Base-by-base conservation (phyloP, 2,888 invertebrate genomes). In the Rhamnusium bicolor region DNA sequence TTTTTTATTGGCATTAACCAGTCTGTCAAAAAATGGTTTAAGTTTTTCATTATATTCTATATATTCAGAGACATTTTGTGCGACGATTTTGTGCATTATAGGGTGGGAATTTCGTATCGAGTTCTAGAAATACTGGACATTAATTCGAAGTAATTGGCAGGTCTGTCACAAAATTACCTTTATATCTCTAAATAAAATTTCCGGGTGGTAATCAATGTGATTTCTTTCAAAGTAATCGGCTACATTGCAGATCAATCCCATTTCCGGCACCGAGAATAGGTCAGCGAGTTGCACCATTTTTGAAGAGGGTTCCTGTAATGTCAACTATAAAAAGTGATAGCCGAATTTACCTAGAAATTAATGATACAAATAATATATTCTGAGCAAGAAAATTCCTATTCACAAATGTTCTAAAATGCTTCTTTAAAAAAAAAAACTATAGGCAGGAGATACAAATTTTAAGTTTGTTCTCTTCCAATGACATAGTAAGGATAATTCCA, bases 281-380 rank as follows among this genome's bases (percentile, higher is more conserved):
- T 99, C 99, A 4, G 98, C 97, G 81, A 99, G 89, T 87, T 99
- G 98, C 16, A 97, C 94, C 97, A 99, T 97, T 88, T 93, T 93
- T 1, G 92, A 90, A 80, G 91, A 89, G 74, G 89, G 89, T 72
- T 91, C 89, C 91, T 92, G 89, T 79, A 87, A 86, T 78, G 80
- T 76, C 75, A 84, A 82, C 83, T 83, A 80, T 79, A 82, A 81
- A 76, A 72, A 69, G 68, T 66, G 69, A 71, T 40, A 60, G 75
- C 54, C 56, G 60, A 71, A 74, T 47, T 21, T 29, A 32, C 19
- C 53, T 18, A 65, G 21, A 49, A 40, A 24, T 40, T 40, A 53
- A 16, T 8, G 8, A 19, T 18, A 18, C n/a, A n/a, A n/a, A n/a
- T n/a, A n/a, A n/a, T n/a, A n/a, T n/a, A n/a, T n/a, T n/a, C n/a